Percentiles rank a stretch among this genome's conserved stretches.
phyloP scores from a whole-genome alignment of 1,140 invertebrate species.

The Tribolium castaneum region DNA sequence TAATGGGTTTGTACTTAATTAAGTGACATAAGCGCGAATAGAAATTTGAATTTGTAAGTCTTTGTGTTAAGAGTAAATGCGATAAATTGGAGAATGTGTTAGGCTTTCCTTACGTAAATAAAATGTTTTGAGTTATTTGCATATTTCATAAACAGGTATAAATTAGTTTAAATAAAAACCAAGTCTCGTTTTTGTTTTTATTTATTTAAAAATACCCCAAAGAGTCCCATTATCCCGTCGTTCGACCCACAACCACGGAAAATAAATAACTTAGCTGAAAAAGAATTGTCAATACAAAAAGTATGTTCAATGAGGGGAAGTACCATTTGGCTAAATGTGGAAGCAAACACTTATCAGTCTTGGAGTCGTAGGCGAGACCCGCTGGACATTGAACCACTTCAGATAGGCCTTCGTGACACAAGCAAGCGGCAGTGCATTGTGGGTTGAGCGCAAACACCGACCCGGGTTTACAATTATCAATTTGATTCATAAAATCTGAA shows the following conservation, averaged over 20 bases:
- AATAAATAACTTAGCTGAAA: slow-evolving; percentile 1
- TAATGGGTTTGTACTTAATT: neutral
- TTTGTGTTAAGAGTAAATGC: neutral
- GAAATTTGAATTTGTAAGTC: neutral
- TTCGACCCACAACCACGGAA: neutral
- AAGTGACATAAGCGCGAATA: neutral
- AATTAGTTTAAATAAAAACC: neutral
- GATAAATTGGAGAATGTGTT: neutral
- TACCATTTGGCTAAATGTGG: slow-evolving; percentile 52
- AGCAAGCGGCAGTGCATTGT: slow-evolving; percentile 50
- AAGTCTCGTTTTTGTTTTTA: neutral
- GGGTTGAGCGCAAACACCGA: slow-evolving; percentile 48
- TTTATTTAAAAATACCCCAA: neutral
- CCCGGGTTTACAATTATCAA: slow-evolving; percentile 49
- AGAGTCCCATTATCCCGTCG: neutral
- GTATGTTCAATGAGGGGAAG: neutral
- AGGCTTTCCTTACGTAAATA: neutral
- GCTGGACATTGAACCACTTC: slow-evolving; percentile 54
- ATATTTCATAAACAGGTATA: slow-evolving; percentile 7
- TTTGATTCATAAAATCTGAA: slow-evolving; percentile 48
- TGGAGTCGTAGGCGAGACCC: slow-evolving; percentile 52
- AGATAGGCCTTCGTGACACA: slow-evolving; percentile 48
- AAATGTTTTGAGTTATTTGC: neutral
- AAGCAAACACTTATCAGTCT: slow-evolving; percentile 49
- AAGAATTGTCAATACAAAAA: neutral